Evolutionary conservation across 2,797 vertebrate genomes (phyloP).

Genomic region (Eutrigla gurnardus): DNA sequence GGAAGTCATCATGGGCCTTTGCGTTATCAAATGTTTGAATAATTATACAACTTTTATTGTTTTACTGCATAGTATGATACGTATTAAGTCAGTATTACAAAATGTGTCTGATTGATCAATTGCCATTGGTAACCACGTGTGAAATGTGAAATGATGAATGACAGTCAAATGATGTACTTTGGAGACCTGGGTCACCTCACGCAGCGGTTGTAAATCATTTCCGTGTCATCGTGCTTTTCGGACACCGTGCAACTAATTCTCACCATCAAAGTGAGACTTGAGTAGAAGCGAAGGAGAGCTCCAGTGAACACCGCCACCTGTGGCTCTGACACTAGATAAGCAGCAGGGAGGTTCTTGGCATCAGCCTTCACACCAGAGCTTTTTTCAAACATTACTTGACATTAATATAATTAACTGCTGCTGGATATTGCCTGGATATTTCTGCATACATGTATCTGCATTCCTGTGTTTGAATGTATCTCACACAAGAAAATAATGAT

Average conservation of each 20-base stretch:
- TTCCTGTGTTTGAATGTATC: background rate
- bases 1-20: background rate
- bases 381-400: conserved; percentile 20
- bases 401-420: background rate
- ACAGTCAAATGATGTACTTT: conserved; percentile 42
- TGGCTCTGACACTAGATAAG: conserved; percentile 35
- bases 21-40: background rate
- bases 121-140: background rate
- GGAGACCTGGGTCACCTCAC: conserved; percentile 29
- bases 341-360: conserved; percentile 22
- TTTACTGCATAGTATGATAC: too few species aligned
- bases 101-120: background rate
- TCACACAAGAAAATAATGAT: background rate
- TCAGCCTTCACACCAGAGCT: conserved; percentile 1
- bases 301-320: conserved; percentile 24
- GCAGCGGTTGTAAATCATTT: conserved; percentile 46
- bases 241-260: conserved; percentile 50
- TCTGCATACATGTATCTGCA: background rate
- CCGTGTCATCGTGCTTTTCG: conserved; percentile 40
- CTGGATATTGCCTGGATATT: background rate
- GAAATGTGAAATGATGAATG: conserved; percentile 17
- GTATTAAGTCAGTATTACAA: background rate
- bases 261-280: conserved; percentile 51
- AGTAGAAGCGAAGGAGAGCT: conserved; percentile 30
- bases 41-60: background rate